Evolutionary conservation across 1,140 invertebrate species (phyloP).

Genomic region (Hesperophylax magnus): DNA sequence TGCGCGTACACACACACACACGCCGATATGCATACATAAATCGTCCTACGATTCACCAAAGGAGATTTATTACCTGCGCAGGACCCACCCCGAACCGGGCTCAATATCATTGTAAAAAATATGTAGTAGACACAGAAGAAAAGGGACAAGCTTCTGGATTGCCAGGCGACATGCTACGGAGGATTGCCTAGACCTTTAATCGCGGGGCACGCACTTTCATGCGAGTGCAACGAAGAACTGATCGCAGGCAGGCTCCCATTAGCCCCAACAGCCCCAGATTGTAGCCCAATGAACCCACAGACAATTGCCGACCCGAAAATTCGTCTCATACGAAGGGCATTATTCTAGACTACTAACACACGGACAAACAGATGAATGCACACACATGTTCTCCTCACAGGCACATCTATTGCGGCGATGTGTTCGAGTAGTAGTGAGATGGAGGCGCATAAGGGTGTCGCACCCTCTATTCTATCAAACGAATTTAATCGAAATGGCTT

Average conservation of each 20-base stretch:
- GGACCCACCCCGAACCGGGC: slow-evolving; percentile 22
- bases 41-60: slow-evolving; percentile 39
- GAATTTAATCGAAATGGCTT: slow-evolving; percentile 33
- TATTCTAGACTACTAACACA: slow-evolving; percentile 45
- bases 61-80: slow-evolving; percentile 53
- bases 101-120: neutral
- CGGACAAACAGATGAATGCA: slow-evolving; percentile 13
- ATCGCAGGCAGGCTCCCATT: slow-evolving; percentile 20
- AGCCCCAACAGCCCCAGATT: slow-evolving; percentile 38
- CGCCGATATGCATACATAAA: slow-evolving; percentile 23
- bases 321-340: slow-evolving; percentile 52
- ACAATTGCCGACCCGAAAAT: slow-evolving; percentile 54
- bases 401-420: neutral
- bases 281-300: slow-evolving; percentile 54
- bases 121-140: neutral
- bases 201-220: neutral
- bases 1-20: slow-evolving; percentile 20
- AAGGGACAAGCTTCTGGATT: too few relatives aligned
- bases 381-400: slow-evolving; percentile 3
- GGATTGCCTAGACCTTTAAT: neutral
- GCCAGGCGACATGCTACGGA: too few relatives aligned
- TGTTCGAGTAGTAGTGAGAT: neutral
- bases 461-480: slow-evolving; percentile 37
- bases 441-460: slow-evolving; percentile 16
- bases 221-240: neutral